phyloP scores from a whole-genome alignment of 2,113 vertebrate genomes.

The Terrapene triunguis region DNA sequence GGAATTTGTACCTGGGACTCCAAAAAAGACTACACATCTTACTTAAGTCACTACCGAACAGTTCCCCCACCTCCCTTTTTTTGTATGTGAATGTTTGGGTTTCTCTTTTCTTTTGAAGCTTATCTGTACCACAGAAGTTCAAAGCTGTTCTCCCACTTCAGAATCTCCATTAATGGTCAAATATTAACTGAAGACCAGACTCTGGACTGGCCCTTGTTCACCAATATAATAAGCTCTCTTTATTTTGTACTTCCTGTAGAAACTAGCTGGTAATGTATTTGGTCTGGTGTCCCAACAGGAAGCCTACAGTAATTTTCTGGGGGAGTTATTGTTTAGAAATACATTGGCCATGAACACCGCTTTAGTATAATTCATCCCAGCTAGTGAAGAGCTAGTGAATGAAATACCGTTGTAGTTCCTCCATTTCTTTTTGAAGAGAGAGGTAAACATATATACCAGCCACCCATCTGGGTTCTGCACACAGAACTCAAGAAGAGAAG shows the following conservation, averaged over 20 bases:
- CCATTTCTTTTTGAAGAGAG: not conserved
- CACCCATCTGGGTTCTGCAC: not conserved
- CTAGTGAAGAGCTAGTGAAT: not conserved
- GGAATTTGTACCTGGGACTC: not conserved
- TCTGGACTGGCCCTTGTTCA: slow-evolving; percentile 17
- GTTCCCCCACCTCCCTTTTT: accelerated
- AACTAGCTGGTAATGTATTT: not conserved
- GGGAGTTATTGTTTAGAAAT: not conserved
- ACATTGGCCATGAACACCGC: not conserved
- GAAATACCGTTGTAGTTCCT: accelerated
- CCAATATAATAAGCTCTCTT: not conserved
- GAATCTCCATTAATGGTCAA: not conserved
- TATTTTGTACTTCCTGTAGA: not conserved
- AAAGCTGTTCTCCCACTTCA: not conserved
- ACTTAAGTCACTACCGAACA: not conserved
- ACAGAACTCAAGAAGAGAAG: not conserved
- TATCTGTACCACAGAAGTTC: not conserved
- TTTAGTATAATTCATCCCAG: not conserved
- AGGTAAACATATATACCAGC: not conserved
- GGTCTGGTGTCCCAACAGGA: not conserved
- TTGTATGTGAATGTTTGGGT: not conserved
- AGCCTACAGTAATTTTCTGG: not conserved
- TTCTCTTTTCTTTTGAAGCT: not conserved
- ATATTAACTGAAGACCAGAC: not conserved
- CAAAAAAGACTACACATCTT: not conserved